phyloP scores from a whole-genome alignment of 2,888 invertebrate species.

The Argyra leucocephala region DNA sequence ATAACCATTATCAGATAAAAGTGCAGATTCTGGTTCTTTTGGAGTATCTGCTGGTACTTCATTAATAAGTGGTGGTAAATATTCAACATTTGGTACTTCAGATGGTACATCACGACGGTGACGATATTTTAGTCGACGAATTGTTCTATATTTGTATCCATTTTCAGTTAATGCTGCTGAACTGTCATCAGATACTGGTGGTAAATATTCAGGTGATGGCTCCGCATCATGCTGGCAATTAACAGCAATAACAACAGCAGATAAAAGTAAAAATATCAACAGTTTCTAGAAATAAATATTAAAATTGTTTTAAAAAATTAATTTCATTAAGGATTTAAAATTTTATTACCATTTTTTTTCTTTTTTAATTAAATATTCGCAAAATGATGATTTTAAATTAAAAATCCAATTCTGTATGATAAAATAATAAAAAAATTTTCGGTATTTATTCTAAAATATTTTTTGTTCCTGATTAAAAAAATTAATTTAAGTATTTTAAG shows the following conservation, averaged over 20 bases:
- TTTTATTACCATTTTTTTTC: not conserved
- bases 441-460: not conserved
- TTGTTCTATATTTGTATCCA: not conserved
- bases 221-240: not conserved
- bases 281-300: not conserved
- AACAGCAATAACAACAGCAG: not conserved
- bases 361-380: not conserved
- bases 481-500: not conserved
- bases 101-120: not conserved
- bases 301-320: not conserved
- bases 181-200: not conserved
- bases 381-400: not conserved
- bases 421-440: not conserved
- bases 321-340: not conserved
- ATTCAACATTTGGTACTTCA: not conserved
- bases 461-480: not conserved
- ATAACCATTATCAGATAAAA: not conserved
- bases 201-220: not conserved
- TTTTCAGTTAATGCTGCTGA: not conserved
- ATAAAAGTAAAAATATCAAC: not conserved
- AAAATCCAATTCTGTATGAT: not conserved
- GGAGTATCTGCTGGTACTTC: not conserved
- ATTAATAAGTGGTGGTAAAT: not conserved
- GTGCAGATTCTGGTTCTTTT: not conserved
- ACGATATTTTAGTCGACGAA: not conserved